phyloP scores from a whole-genome alignment of 2,113 vertebrate genomes.

The Chaenogobius annularis region DNA sequence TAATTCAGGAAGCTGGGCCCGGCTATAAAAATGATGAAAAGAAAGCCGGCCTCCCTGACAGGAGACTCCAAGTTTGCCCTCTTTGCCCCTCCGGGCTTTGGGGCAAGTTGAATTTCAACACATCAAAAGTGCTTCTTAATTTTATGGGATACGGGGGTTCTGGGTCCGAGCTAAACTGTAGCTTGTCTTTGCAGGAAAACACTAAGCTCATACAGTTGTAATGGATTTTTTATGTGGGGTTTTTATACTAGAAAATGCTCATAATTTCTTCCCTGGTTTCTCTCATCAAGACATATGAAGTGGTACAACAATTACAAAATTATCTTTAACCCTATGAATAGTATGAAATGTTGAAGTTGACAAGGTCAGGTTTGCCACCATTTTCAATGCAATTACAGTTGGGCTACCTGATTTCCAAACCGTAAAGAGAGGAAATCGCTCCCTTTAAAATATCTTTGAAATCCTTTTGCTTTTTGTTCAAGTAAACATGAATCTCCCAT shows the following conservation, averaged over 20 bases:
- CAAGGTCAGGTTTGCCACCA: neutral
- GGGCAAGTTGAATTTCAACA: constrained; percentile 48
- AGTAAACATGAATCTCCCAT: constrained; percentile 5
- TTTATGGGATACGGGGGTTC: constrained; percentile 61
- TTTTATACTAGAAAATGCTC: constrained; percentile 50
- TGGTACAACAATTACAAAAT: neutral
- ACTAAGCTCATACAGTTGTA: constrained; percentile 23
- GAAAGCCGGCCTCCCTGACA: constrained; percentile 63
- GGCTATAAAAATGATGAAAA: constrained; percentile 77
- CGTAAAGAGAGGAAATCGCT: too few species aligned
- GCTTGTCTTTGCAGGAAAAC: constrained; percentile 46
- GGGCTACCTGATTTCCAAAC: too few species aligned
- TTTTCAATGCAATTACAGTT: neutral
- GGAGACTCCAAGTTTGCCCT: constrained; percentile 43
- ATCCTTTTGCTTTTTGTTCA: neutral
- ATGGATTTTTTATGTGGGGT: constrained; percentile 37
- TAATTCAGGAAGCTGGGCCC: constrained; percentile 66
- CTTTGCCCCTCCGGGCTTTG: constrained; percentile 45
- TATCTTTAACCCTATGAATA: neutral
- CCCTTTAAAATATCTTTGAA: neutral
- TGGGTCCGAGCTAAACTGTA: constrained; percentile 39
- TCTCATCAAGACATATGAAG: constrained; percentile 10
- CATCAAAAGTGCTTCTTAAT: constrained; percentile 57
- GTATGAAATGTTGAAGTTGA: neutral
- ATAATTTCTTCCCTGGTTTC: constrained; percentile 27